Evolutionary conservation across 2,888 invertebrate genomes (phyloP).

Genomic region (Drosophila neotestacea): DNA sequence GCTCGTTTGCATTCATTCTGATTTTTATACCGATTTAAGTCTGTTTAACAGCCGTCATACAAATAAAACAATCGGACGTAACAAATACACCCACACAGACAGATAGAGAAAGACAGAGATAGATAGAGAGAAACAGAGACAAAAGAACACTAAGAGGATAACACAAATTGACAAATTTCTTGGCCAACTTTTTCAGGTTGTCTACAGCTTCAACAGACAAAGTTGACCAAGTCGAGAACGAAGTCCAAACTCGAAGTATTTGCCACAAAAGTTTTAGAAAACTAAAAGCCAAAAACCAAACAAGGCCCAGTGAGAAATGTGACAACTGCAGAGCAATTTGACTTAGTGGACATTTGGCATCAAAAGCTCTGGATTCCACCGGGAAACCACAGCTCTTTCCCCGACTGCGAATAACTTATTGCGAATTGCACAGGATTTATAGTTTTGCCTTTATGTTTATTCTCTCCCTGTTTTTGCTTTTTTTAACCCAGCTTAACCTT

Average conservation of each 20-base stretch:
- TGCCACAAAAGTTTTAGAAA: conserved; percentile 68
- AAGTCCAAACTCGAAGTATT: conserved; percentile 64
- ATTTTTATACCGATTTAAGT: conserved; percentile 74
- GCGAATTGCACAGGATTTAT: conserved; percentile 41
- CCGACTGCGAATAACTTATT: conserved; percentile 30
- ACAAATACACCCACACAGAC: conserved; percentile 20
- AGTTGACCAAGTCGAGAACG: conserved; percentile 1
- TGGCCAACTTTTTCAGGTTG: conserved; percentile 51
- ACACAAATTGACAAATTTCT: conserved; percentile 68
- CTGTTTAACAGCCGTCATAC: conserved; percentile 69
- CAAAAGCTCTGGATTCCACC: conserved; percentile 15
- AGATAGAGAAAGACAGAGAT: not conserved
- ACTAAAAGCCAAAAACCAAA: conserved; percentile 61
- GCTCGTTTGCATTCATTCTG: conserved; percentile 72
- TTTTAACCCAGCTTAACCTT: conserved; percentile 10
- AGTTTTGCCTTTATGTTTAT: not conserved
- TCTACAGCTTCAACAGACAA: conserved; percentile 5
- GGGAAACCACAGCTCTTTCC: conserved; percentile 15
- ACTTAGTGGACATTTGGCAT: conserved; percentile 36
- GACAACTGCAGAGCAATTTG: conserved; percentile 61
- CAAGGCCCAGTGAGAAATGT: conserved; percentile 58
- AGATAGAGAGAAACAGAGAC: conserved; percentile 13
- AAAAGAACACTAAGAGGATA: conserved; percentile 53
- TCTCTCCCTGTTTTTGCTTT: not conserved
- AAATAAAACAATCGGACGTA: conserved; percentile 63